Percentiles rank a stretch among this genome's conserved stretches.
phyloP scores from a whole-genome alignment of 2,888 invertebrate genomes.

The Diplazon laetatorius region DNA sequence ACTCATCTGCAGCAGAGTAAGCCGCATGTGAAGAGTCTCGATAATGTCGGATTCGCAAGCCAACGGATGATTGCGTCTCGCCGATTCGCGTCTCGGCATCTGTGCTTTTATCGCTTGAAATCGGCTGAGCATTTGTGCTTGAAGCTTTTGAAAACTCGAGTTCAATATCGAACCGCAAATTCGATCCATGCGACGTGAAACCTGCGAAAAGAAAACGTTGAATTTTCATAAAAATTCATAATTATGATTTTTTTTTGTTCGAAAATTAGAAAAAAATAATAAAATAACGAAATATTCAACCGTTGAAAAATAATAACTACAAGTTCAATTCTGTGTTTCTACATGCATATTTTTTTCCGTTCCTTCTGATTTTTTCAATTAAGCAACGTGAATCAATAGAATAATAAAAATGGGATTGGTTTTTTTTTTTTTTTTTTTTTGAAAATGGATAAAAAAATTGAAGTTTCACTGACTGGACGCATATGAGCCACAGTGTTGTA shows the following conservation, averaged over 20 bases:
- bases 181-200: slow-evolving; percentile 91
- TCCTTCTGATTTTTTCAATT: no score
- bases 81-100: slow-evolving; percentile 96
- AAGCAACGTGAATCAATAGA: no score
- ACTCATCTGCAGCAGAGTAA: slow-evolving; percentile 95
- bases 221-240: neutral
- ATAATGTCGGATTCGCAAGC: slow-evolving; percentile 96
- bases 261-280: no score
- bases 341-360: no score
- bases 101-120: slow-evolving; percentile 95
- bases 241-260: no score
- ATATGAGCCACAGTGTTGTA: slow-evolving; percentile 91
- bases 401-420: no score
- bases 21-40: slow-evolving; percentile 95
- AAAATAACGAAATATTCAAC: no score
- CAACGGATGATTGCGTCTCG: slow-evolving; percentile 93
- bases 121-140: slow-evolving; percentile 92
- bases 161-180: slow-evolving; percentile 91
- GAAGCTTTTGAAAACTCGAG: slow-evolving; percentile 92
- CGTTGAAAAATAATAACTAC: no score
- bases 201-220: slow-evolving; percentile 84
- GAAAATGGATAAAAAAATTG: neutral
- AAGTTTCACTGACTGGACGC: slow-evolving; percentile 87
- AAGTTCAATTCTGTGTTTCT: no score
- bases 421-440: no score